A percentile compares a stretch with the other conserved stretches of the same genome.
phyloP scores from a whole-genome alignment of 2,113 vertebrate species.

The Gymnocephalus cernua region DNA sequence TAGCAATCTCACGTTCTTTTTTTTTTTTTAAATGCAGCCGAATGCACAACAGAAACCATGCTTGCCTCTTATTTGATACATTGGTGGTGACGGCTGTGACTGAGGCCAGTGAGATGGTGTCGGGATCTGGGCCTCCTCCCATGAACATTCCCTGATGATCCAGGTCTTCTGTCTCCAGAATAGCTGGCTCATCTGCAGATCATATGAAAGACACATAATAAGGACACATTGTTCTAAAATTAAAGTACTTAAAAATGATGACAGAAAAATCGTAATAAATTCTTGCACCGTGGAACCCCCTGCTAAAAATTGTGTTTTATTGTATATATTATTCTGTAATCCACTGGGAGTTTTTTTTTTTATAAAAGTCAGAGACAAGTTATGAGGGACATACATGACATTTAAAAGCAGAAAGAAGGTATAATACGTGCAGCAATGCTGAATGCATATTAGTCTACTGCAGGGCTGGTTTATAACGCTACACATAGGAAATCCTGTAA shows the following conservation, averaged over 20 bases:
- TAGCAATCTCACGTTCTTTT: not conserved
- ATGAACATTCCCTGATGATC: slow-evolving; percentile 84
- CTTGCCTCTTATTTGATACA: slow-evolving; percentile 95
- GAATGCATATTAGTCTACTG: not conserved
- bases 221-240: not conserved
- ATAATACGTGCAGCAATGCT: not conserved
- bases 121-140: slow-evolving; percentile 87
- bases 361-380: not conserved
- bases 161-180: slow-evolving; percentile 93
- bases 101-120: slow-evolving; percentile 93
- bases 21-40: not conserved
- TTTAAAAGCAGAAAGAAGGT: not conserved
- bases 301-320: not conserved
- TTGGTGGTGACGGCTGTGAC: slow-evolving; percentile 98
- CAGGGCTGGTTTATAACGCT: not conserved
- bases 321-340: not conserved
- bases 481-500: too few species aligned
- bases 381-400: not conserved
- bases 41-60: not conserved
- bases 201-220: not conserved
- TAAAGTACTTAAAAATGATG: not conserved
- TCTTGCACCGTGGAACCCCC: not conserved
- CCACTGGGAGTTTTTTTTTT: not conserved
- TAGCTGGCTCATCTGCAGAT: slow-evolving; percentile 90
- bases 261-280: not conserved